Conservation (phyloP, 1,140 invertebrate species). For the Saccostrea glomerata region DNA sequence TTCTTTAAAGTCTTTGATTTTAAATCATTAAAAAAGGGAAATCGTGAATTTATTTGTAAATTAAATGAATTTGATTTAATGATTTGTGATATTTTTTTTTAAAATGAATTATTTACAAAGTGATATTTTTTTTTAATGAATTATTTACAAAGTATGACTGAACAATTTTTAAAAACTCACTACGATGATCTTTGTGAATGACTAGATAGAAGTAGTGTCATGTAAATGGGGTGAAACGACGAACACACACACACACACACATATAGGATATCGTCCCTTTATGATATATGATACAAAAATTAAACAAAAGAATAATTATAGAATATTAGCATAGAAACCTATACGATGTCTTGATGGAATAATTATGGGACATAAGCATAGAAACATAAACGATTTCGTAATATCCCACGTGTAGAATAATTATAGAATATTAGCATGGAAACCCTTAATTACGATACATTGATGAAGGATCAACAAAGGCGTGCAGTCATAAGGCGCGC, state of each 20-base stretch:
- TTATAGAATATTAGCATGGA: too few species aligned
- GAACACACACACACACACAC: not conserved
- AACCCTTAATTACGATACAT: too few species aligned
- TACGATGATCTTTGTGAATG: not conserved
- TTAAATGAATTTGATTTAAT: conserved; percentile 3
- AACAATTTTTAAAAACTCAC: not conserved
- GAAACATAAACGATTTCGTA: too few species aligned
- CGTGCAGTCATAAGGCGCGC: not conserved
- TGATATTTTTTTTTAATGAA: not conserved
- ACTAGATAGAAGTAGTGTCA: not conserved
- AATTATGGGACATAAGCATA: too few species aligned
- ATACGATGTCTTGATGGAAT: not conserved
- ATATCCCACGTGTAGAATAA: too few species aligned
- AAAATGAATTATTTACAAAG: too few species aligned
- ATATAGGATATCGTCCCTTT: not conserved
- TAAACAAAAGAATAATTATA: not conserved
- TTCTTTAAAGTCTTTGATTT: not conserved
- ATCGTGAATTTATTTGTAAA: not conserved
- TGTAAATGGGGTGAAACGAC: conserved; percentile 1
- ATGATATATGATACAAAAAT: too few species aligned
- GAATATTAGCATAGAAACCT: conserved; percentile 8
- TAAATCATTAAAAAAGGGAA: not conserved
- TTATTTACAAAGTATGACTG: not conserved
- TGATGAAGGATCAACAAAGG: not conserved
- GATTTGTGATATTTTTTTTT: not conserved